Percentiles rank a stretch among this genome's conserved stretches.
These are phyloP conservation scores for Coelogynopora nodosa DNA, from an alignment of 2,888 invertebrate genomes.

Conservation along the genomic window DNA sequence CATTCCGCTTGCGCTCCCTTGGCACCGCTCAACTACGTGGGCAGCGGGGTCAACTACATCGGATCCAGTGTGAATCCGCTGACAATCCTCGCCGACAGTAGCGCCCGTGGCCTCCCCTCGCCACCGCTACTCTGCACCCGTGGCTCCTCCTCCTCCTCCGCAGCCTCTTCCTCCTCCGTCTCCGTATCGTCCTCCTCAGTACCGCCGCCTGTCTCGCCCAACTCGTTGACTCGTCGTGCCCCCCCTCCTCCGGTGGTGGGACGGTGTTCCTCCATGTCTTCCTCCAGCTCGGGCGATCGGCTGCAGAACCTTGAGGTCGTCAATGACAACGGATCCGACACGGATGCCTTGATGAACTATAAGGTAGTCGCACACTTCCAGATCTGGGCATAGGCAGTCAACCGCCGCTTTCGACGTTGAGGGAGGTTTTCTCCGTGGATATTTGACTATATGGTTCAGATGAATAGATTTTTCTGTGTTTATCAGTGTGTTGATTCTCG, in stretches of 20 bases:
- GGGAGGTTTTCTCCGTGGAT: no score
- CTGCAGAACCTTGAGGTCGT: conserved; percentile 42
- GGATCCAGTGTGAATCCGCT: background rate
- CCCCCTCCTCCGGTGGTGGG: no score
- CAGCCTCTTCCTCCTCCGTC: background rate
- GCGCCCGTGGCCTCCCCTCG: background rate
- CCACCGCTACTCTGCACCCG: background rate
- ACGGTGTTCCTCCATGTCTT: background rate
- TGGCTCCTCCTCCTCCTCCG: background rate
- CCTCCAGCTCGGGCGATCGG: conserved; percentile 42
- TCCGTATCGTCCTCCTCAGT: background rate
- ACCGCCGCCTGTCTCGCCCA: background rate
- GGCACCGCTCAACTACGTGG: background rate
- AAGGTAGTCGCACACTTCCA: no score
- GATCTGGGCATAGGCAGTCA: no score
- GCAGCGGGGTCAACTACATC: background rate
- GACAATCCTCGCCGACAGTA: background rate
- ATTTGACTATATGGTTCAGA: no score
- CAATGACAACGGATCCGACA: conserved; percentile 41
- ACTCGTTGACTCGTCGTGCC: background rate
- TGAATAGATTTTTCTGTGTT: no score
- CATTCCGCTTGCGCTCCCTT: no score
- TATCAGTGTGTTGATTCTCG: no score
- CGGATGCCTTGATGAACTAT: conserved; percentile 37
- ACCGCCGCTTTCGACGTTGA: no score